A percentile compares a stretch with the other conserved stretches of the same genome.
Evolutionary conservation across 2,888 invertebrate species (phyloP).

Genomic region (Calephelis perditalis): DNA sequence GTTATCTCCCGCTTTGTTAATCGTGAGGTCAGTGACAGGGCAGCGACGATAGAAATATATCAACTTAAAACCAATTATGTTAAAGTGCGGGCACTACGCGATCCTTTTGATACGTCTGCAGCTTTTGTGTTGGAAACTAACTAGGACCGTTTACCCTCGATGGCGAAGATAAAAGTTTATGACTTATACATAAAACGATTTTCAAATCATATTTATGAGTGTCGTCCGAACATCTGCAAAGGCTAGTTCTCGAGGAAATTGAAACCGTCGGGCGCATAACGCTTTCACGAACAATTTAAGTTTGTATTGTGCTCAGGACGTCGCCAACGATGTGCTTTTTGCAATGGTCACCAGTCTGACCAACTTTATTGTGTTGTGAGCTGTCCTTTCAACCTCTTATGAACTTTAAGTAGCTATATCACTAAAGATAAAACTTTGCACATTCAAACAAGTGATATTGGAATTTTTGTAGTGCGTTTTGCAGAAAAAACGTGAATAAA

Average conservation of each 20-base stretch:
- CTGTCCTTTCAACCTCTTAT: slow-evolving; percentile 47
- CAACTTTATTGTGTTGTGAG: slow-evolving; percentile 59
- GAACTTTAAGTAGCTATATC: slow-evolving; percentile 44
- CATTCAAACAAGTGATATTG: slow-evolving; percentile 6
- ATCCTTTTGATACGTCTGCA: slow-evolving; percentile 51
- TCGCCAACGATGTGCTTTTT: slow-evolving; percentile 60
- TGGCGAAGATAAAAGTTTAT: slow-evolving; percentile 73
- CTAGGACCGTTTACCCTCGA: slow-evolving; percentile 58
- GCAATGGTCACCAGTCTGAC: slow-evolving; percentile 56
- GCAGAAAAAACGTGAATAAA: no score
- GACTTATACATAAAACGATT: slow-evolving; percentile 76
- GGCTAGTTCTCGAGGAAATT: slow-evolving; percentile 71
- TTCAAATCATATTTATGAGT: slow-evolving; percentile 75
- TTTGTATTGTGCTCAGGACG: slow-evolving; percentile 63
- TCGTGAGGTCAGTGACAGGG: no score
- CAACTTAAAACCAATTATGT: no score
- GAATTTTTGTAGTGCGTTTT: no score
- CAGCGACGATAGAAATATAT: no score
- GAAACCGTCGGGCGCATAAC: slow-evolving; percentile 72
- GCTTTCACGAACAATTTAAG: slow-evolving; percentile 74
- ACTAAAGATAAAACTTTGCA: slow-evolving; percentile 35
- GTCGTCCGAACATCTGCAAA: slow-evolving; percentile 66
- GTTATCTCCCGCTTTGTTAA: no score
- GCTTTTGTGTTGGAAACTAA: slow-evolving; percentile 70
- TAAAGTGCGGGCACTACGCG: background rate